Percentiles rank a stretch among this genome's conserved stretches.
Evolutionary conservation across 2,797 vertebrate species (phyloP).

Genomic region (Enteromius thamalakanensis): DNA sequence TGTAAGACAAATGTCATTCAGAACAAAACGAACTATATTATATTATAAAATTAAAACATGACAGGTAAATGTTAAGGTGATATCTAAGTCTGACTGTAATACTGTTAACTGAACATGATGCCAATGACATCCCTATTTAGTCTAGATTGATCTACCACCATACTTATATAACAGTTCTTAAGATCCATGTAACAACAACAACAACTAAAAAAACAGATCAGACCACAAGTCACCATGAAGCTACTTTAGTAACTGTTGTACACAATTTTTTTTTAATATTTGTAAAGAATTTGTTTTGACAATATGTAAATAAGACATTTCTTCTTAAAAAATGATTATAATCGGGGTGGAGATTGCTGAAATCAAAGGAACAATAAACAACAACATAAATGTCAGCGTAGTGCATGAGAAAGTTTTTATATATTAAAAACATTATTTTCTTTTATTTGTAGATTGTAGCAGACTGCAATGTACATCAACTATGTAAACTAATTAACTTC

Average conservation of each 20-base stretch:
- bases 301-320: conserved; percentile 42
- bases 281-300: background rate
- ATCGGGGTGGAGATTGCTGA: conserved; percentile 2
- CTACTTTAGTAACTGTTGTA: conserved; percentile 4
- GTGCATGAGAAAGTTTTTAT: conserved; percentile 50
- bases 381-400: conserved; percentile 18
- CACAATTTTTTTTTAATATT: background rate
- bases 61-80: too few species aligned
- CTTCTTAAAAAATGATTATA: conserved; percentile 16
- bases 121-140: background rate
- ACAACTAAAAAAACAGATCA: background rate
- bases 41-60: too few species aligned
- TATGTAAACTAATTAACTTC: conserved; percentile 29
- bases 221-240: background rate
- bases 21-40: too few species aligned
- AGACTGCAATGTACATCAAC: conserved; percentile 14
- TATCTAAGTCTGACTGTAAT: background rate
- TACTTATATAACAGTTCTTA: background rate
- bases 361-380: conserved; percentile 25
- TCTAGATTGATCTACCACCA: background rate
- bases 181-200: background rate
- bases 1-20: background rate
- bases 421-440: conserved; percentile 55
- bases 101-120: background rate
- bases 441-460: conserved; percentile 4